These are phyloP conservation scores for Ifrita kowaldi DNA, from an alignment of 2,113 vertebrate species.

Conservation along the genomic window DNA sequence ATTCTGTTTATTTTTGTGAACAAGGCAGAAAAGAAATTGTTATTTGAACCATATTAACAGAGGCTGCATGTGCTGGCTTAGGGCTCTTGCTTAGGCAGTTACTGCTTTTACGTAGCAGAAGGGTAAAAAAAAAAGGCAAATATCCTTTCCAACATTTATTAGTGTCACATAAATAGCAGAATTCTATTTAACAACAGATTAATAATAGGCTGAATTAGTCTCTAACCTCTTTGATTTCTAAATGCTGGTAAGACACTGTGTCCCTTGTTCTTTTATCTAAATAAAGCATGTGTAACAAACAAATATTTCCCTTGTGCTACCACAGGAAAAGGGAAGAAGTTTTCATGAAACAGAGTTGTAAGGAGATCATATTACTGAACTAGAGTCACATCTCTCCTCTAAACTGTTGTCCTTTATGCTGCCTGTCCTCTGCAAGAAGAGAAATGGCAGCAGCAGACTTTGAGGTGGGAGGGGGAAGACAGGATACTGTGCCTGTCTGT, in stretches of 20 bases:
- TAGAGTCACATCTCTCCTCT: not conserved
- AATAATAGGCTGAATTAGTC: slow-evolving; percentile 3
- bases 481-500: not conserved
- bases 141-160: not conserved
- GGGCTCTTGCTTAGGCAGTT: not conserved
- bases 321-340: slow-evolving; percentile 21
- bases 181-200: slow-evolving; percentile 1
- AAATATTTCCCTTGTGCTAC: slow-evolving; percentile 24
- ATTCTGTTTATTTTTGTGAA: slow-evolving; percentile 68
- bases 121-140: not conserved
- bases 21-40: slow-evolving; percentile 57
- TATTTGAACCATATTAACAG: slow-evolving; percentile 59
- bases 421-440: not conserved
- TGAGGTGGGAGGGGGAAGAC: not conserved
- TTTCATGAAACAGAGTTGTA: slow-evolving; percentile 46
- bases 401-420: not conserved
- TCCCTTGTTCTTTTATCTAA: not conserved
- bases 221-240: not conserved
- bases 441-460: not conserved
- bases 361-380: not conserved
- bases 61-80: not conserved
- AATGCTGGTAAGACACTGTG: not conserved
- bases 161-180: slow-evolving; percentile 11
- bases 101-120: not conserved
- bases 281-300: not conserved